phyloP scores from a whole-genome alignment of 2,113 vertebrate genomes.

The Pedetes capensis region DNA sequence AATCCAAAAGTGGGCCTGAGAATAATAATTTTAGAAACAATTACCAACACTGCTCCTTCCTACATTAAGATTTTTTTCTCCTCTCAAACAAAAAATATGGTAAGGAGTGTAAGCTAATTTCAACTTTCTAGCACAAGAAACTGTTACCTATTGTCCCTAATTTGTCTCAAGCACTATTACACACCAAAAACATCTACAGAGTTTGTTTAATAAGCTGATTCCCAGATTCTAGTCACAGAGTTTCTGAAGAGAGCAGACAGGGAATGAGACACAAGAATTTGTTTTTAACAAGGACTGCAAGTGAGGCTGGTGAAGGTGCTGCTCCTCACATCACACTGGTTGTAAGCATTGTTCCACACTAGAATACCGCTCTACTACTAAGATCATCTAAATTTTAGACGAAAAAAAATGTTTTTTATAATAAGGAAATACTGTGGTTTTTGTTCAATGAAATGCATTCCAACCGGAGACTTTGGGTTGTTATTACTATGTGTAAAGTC shows the following conservation, averaged over 20 bases:
- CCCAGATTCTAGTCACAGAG: background rate
- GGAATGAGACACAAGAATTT: background rate
- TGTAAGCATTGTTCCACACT: background rate
- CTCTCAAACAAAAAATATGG: background rate
- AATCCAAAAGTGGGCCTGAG: background rate
- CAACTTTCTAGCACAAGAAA: constrained; percentile 19
- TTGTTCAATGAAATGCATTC: constrained; percentile 2
- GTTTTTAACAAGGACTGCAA: background rate
- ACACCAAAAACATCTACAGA: background rate
- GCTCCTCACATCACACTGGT: background rate
- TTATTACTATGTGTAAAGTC: background rate
- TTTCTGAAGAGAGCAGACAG: background rate
- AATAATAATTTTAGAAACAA: constrained; percentile 35
- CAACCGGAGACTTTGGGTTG: background rate
- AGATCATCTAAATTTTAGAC: background rate
- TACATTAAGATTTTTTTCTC: background rate
- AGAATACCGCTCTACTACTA: background rate
- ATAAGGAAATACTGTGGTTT: background rate
- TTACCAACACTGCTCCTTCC: background rate
- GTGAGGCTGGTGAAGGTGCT: background rate
- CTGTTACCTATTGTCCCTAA: background rate
- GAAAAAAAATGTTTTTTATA: background rate
- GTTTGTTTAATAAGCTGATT: background rate
- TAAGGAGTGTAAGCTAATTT: background rate
- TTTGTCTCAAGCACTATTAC: background rate